phyloP scores from a whole-genome alignment of 2,113 vertebrate species.

The Calyptommatus sinebrachiatus region DNA sequence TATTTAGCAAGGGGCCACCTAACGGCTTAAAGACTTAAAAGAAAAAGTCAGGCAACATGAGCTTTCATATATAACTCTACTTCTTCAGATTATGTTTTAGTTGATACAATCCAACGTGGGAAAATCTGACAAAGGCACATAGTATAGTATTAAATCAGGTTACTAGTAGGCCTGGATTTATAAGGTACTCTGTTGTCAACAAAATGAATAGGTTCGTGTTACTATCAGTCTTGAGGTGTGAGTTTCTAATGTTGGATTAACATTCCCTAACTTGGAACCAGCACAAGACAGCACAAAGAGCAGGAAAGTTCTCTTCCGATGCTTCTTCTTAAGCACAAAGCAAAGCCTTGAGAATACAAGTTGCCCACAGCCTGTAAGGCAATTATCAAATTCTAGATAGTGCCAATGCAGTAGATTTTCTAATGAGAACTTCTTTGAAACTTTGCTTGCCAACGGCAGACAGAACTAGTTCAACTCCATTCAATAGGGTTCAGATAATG shows the following conservation, averaged over 20 bases:
- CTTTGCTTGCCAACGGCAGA: not conserved
- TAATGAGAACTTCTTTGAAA: not conserved
- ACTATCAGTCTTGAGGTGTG: not conserved
- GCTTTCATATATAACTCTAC: no score
- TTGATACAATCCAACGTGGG: no score
- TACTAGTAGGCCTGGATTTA: not conserved
- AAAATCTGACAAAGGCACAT: no score
- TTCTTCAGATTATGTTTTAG: no score
- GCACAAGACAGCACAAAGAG: no score
- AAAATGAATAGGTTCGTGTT: not conserved
- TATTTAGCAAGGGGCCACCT: no score
- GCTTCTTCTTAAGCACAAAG: not conserved
- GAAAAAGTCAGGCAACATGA: no score
- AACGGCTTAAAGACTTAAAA: no score
- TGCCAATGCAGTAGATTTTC: not conserved
- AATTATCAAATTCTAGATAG: not conserved
- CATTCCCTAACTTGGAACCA: not conserved
- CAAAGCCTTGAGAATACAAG: not conserved
- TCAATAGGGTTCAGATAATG: not conserved
- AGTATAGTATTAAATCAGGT: no score
- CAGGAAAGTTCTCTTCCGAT: not conserved
- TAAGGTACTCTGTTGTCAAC: not conserved
- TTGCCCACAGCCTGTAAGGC: not conserved
- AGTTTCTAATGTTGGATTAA: not conserved
- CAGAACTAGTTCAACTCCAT: not conserved